Base-by-base conservation (phyloP, 2,888 invertebrate genomes). In the Trichogramma dendrolimi region DNA sequence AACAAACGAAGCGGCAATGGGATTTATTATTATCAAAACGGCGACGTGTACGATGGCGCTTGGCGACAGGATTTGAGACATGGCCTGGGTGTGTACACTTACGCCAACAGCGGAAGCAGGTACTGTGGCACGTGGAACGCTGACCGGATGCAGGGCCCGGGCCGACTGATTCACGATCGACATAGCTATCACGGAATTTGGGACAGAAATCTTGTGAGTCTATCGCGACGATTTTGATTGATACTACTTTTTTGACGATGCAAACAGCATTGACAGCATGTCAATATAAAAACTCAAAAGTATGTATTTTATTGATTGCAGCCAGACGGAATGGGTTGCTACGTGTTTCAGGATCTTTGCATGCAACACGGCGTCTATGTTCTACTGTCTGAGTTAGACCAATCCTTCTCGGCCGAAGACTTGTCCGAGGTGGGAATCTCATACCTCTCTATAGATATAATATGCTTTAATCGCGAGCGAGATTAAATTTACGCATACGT, bases 41-140 rank as follows among this genome's bases (percentile, higher is more conserved):
- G 88, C 0, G 92, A 92, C 74, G 84, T 87, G 44, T 92, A 91
- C 76, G 88, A 91, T 73, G 92, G 92, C 1, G 84, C 86, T 58
- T 92, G 92, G 87, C 87, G 86, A 67, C 86, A 86, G 72, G 87
- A 89, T 52, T 84, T 84, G 72, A 81, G 91, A 4, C 87, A 91
- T 74, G 92, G 92, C 0, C 79, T 89, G n/a, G 92, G 92, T 4
- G 88, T 87, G 1, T 92, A 92, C 75, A 84, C 84, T 48, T 88
- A 86, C 70, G 83, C 84, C 0, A 80, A 83, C 43, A 80, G 82
- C 53, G 85, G 84, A 59, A 82, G 84, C 5, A 85, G 84, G 70
- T 86, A 86, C 68, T 85, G 85, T 83, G 92, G 87, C 51, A 91
- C 87, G 53, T 93, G 87, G 94, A 84, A 82, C 68, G 83, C 85